Conservation (phyloP, 2,113 vertebrate genomes). For the Lonchura striata region DNA sequence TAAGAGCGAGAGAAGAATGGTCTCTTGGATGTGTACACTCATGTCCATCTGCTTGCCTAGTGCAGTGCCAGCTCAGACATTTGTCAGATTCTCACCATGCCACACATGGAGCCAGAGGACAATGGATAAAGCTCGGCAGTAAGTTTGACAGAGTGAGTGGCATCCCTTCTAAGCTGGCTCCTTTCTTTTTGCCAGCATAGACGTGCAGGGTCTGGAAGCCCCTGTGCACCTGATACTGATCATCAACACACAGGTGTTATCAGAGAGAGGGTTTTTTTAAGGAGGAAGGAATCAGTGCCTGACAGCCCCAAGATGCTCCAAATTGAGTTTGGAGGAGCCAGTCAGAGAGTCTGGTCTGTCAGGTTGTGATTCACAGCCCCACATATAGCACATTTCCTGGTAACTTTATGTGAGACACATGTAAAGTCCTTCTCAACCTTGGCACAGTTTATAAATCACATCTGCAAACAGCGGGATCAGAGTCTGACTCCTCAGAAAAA, state of each 20-base stretch:
- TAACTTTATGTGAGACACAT: not conserved
- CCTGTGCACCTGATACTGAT: not conserved
- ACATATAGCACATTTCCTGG: not conserved
- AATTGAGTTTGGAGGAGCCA: not conserved
- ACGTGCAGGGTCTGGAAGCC: not conserved
- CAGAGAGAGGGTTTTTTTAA: not conserved
- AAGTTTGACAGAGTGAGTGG: not conserved
- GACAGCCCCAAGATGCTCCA: not conserved
- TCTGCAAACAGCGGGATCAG: not conserved
- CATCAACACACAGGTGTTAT: not conserved
- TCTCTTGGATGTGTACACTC: not conserved
- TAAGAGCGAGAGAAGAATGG: not conserved
- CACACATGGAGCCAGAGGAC: not conserved
- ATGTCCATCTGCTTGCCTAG: not conserved
- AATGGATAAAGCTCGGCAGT: not conserved
- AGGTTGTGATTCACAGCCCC: not conserved
- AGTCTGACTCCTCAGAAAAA: not conserved
- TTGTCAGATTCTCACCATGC: not conserved
- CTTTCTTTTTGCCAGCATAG: not conserved
- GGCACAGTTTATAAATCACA: not conserved
- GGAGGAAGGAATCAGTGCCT: not conserved
- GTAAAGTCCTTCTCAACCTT: not conserved
- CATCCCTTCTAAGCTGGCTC: not conserved
- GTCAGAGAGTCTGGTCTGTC: not conserved
- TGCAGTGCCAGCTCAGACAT: constrained; percentile 6